These are phyloP conservation scores for Porites lutea DNA, from an alignment of 64 coral and sea anemone genomes.

Conservation along the genomic window DNA sequence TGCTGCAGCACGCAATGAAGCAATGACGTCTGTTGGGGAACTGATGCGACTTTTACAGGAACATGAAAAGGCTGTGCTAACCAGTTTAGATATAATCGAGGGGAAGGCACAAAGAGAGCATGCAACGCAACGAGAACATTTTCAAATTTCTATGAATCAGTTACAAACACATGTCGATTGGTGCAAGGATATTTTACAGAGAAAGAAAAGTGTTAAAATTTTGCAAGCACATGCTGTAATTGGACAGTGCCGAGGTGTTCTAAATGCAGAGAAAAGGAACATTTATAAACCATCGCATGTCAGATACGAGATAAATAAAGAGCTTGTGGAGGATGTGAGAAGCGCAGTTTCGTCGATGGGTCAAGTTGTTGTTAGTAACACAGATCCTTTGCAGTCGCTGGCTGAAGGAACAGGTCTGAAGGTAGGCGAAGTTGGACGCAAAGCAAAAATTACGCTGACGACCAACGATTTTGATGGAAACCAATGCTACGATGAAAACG, in stretches of 20 bases:
- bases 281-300: neutral
- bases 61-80: neutral
- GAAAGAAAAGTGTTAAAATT: too few species aligned
- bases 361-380: neutral
- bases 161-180: neutral
- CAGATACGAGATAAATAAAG: neutral
- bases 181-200: neutral
- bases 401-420: neutral
- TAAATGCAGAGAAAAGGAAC: neutral
- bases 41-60: neutral
- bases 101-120: neutral
- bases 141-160: too few species aligned
- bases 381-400: neutral
- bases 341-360: neutral
- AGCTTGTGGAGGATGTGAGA: neutral
- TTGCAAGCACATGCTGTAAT: neutral
- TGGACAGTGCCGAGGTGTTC: neutral
- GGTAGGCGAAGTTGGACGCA: neutral
- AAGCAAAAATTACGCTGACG: neutral
- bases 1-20: neutral
- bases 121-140: neutral
- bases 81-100: neutral
- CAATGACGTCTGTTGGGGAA: neutral
- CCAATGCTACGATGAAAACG: neutral
- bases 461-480: neutral